Conservation (phyloP, 2,888 invertebrate genomes). For the Sepiola atlantica region DNA sequence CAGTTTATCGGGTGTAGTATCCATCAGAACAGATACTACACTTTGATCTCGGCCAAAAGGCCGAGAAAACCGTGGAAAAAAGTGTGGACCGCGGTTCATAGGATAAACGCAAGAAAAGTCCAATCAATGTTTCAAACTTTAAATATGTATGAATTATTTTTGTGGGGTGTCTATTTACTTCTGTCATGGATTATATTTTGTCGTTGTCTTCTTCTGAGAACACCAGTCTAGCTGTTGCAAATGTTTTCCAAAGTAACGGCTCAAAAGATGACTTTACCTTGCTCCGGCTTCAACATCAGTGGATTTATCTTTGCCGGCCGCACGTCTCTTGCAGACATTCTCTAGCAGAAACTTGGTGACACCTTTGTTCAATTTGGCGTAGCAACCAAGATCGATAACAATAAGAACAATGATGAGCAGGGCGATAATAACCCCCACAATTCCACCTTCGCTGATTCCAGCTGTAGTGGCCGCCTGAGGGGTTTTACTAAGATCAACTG, state of each 20-base stretch:
- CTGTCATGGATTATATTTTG: no score
- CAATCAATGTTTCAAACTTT: no score
- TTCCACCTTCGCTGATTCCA: not conserved
- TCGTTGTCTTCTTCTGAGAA: no score
- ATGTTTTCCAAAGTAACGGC: not conserved
- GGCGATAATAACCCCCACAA: conserved; percentile 33
- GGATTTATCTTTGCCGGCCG: conserved; percentile 22
- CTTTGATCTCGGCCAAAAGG: no score
- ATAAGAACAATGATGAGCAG: not conserved
- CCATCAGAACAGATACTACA: no score
- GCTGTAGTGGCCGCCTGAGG: not conserved
- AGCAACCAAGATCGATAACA: not conserved
- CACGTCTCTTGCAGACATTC: not conserved
- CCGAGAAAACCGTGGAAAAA: no score
- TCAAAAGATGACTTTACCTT: not conserved
- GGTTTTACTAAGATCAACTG: not conserved
- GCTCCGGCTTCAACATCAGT: conserved; percentile 42
- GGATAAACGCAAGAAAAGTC: no score
- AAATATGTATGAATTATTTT: no score
- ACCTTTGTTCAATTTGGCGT: conserved; percentile 33
- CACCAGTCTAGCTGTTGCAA: no score
- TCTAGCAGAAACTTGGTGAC: conserved; percentile 33
- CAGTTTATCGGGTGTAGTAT: no score
- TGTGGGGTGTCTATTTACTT: no score
- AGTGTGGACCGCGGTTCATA: no score